Base-by-base conservation (phyloP, 2,113 vertebrate species). In the Pelodiscus sinensis region DNA sequence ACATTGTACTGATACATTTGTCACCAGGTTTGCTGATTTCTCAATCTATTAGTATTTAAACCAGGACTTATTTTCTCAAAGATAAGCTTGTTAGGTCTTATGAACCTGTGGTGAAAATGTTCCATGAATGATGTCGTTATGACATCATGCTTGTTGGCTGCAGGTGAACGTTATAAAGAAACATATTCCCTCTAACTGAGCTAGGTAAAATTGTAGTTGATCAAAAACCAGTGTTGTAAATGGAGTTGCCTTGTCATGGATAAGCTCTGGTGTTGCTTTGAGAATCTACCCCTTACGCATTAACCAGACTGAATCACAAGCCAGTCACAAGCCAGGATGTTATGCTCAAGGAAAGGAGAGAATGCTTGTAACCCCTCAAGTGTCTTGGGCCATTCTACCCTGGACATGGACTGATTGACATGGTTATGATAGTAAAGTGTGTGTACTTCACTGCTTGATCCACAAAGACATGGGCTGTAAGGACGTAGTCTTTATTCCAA, bases 1-100 rank as follows among this genome's bases (percentile, higher is more conserved):
- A 95, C 86, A 95, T 89, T 91, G 93, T 86, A 60, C 38, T 73
- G 90, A 51, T 82, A 31, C 86, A 81, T 85, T 89, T 95, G 27
- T 85, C 54, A 73, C 21, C 21, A 73, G 94, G 56, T 95, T 96
- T 96, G 89, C n/a, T 92, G 86, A 80, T 96, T 94, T 91, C 82
- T 21, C 82, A 92, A 8, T 94, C 85, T 35, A 14, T 77, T 88
- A 91, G 54, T 55, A 85, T 85, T 93, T 95, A 79, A 94, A 44
- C 44, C 44, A 44, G 44, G 44, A 95, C 81, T 79, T 82, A 3
- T 80, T 93, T 35, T 60, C 93, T 90, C 85, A 13, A 88, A 94
- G 35, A 12, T 1, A 22, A 75, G 25, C 82, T 94, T 92, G 57
- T 94, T 86, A 1, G 1, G 90, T 11, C 35, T 75, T 27, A 85